phyloP scores from a whole-genome alignment of 2,113 vertebrate genomes.

The Hippocampus abdominalis region DNA sequence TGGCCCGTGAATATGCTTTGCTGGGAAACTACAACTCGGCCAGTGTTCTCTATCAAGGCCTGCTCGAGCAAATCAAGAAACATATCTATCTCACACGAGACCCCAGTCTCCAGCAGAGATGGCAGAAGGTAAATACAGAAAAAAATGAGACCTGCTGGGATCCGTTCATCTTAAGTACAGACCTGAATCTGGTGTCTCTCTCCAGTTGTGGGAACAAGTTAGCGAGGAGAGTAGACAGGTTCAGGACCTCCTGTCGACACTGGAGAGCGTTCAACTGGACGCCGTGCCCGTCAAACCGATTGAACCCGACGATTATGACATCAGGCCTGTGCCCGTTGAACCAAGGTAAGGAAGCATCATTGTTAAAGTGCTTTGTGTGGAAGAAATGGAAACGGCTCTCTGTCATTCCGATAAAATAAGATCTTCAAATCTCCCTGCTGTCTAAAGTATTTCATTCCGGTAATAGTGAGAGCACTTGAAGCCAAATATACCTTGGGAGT shows the following conservation, averaged over 20 bases:
- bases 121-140: constrained; percentile 84
- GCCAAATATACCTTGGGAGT: not conserved
- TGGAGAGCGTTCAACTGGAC: constrained; percentile 89
- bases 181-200: constrained; percentile 19
- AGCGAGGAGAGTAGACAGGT: constrained; percentile 89
- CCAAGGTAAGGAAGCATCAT: constrained; percentile 73
- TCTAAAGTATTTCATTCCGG: not conserved
- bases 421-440: not conserved
- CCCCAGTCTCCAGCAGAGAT: constrained; percentile 82
- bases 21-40: constrained; percentile 96
- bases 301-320: constrained; percentile 74
- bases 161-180: not conserved
- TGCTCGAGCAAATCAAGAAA: constrained; percentile 92
- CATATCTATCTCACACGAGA: constrained; percentile 83
- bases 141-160: not conserved
- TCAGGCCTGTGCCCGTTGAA: constrained; percentile 85
- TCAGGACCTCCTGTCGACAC: constrained; percentile 89
- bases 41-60: constrained; percentile 88
- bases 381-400: not conserved
- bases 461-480: not conserved
- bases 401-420: not conserved
- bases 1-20: constrained; percentile 93
- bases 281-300: constrained; percentile 79
- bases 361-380: not conserved
- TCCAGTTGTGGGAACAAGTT: constrained; percentile 92